Evolutionary conservation across 2,113 vertebrate genomes (phyloP).

Genomic region (Phrynocephalus versicolor): DNA sequence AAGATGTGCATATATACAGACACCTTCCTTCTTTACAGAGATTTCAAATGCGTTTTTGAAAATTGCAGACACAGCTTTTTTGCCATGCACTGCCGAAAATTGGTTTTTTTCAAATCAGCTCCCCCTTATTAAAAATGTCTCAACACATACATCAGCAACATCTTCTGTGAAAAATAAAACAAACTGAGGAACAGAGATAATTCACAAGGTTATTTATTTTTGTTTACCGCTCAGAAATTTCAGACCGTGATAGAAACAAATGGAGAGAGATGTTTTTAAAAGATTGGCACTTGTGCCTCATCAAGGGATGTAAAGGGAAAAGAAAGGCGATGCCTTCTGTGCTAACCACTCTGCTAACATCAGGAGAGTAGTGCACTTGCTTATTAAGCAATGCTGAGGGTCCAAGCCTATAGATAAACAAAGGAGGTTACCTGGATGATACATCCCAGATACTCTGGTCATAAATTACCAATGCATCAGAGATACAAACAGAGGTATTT

Average conservation of each 20-base stretch:
- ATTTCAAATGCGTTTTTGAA: constrained; percentile 55
- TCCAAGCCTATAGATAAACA: neutral
- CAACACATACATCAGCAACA: constrained; percentile 58
- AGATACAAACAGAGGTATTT: neutral
- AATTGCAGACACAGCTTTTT: constrained; percentile 62
- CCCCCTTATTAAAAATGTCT: constrained; percentile 64
- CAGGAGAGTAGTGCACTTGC: constrained; percentile 51
- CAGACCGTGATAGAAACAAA: constrained; percentile 64
- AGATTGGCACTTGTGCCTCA: constrained; percentile 54
- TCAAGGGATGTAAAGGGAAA: constrained; percentile 35
- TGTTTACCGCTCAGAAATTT: constrained; percentile 58
- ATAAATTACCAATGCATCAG: constrained; percentile 18
- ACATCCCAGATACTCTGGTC: neutral
- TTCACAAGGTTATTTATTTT: constrained; percentile 64
- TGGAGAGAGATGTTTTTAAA: constrained; percentile 53
- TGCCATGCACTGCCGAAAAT: constrained; percentile 67
- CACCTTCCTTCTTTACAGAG: constrained; percentile 18
- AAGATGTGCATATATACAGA: constrained; percentile 36
- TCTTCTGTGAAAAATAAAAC: constrained; percentile 55
- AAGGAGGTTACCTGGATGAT: constrained; percentile 2
- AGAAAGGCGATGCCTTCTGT: constrained; percentile 17
- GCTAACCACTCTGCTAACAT: constrained; percentile 46
- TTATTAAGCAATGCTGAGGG: constrained; percentile 30
- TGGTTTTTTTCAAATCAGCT: constrained; percentile 63
- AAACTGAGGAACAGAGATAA: constrained; percentile 62